These are phyloP conservation scores for Propithecus coquereli DNA, from an alignment of 2,113 vertebrate species.

Conservation along the genomic window DNA sequence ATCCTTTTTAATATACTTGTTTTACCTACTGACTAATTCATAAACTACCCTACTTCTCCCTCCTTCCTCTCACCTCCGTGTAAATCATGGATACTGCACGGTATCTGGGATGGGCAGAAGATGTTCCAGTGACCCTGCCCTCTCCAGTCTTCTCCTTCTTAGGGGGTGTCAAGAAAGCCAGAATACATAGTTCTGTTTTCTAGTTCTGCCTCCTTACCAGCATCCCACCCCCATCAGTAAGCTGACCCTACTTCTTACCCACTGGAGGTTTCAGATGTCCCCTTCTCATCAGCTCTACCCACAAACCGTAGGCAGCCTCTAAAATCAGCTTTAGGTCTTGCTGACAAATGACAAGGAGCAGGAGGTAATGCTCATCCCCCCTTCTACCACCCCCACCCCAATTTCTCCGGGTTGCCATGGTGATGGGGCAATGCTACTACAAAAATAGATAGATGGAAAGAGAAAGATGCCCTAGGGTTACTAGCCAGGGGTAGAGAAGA, in stretches of 20 bases:
- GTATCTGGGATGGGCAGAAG: background rate
- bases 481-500: constrained; percentile 33
- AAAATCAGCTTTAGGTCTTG: constrained; percentile 64
- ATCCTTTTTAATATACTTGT: background rate
- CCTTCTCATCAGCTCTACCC: constrained; percentile 44
- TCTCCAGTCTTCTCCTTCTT: background rate
- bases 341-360: constrained; percentile 67
- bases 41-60: background rate
- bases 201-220: background rate
- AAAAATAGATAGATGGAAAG: constrained; percentile 71
- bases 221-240: background rate
- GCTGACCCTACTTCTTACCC: constrained; percentile 11
- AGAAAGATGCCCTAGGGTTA: constrained; percentile 59
- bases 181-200: background rate
- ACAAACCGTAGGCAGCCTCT: constrained; percentile 68
- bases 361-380: constrained; percentile 65
- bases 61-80: background rate
- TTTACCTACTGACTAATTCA: background rate
- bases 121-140: background rate
- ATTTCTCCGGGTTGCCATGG: constrained; percentile 69
- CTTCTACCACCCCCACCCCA: constrained; percentile 69
- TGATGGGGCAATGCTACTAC: constrained; percentile 62
- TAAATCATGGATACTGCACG: background rate
- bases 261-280: constrained; percentile 41
- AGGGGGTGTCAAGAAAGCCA: background rate